Percentiles rank a stretch among this genome's conserved stretches.
Evolutionary conservation across 2,797 vertebrate genomes (phyloP).

Genomic region (Anableps anableps): DNA sequence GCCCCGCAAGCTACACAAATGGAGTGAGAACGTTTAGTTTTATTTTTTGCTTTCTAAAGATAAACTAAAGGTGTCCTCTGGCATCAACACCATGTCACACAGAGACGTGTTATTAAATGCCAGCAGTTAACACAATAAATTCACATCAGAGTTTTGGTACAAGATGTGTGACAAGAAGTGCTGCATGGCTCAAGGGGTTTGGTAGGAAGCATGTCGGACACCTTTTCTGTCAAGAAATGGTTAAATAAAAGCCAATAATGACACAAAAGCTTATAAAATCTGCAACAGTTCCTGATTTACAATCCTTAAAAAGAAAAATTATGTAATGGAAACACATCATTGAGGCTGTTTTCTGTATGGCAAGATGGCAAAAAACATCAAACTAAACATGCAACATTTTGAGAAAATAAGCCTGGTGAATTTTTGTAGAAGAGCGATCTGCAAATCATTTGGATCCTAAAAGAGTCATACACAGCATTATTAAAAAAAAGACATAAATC

Average conservation of each 20-base stretch:
- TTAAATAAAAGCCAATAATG: neutral
- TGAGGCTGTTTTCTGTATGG: neutral
- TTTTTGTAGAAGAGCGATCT: too few species aligned
- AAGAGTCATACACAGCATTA: too few species aligned
- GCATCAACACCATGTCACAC: neutral
- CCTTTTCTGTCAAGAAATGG: neutral
- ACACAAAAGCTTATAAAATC: neutral
- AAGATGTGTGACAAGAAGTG: neutral
- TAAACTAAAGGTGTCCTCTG: neutral
- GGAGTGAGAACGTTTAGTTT: neutral
- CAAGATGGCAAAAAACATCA: neutral
- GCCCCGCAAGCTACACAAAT: neutral
- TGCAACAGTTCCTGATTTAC: neutral
- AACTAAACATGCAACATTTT: neutral
- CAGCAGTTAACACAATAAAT: neutral
- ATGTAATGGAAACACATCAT: neutral
- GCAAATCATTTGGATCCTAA: too few species aligned
- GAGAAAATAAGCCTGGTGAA: neutral
- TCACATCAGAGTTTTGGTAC: neutral
- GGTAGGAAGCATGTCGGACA: neutral
- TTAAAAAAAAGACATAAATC: too few species aligned
- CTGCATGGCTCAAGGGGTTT: neutral
- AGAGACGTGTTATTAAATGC: neutral
- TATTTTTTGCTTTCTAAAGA: neutral
- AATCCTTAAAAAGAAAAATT: neutral